Evolutionary conservation across 2,113 vertebrate species (phyloP), one percentile per base, ranked within the genome.

Genomic region (Vicugna pacos): DNA sequence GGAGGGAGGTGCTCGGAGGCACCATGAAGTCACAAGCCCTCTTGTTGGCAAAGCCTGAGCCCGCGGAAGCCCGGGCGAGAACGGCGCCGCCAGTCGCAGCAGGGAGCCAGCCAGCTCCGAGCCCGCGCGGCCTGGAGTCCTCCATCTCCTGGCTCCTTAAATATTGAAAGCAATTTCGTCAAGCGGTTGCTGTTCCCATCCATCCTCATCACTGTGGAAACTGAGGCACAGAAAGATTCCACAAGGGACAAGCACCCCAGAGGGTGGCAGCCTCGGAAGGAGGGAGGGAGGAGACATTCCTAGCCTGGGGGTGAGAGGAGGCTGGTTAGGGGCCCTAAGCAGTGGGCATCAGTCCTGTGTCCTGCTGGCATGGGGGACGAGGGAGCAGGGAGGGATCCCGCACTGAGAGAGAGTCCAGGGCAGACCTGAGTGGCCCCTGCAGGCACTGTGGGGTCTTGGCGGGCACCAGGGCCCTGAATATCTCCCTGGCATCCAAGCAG

Each of bases 91-190:
- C 50, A 54, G n/a, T 4, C 15, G 38, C 0, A 13, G 14, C 58
- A 19, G 69, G n/a, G n/a, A 11, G 48, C 4, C 13, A 26, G 35
- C 62, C 3, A n/a, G 19, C 2, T 48, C 54, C 1, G 12, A 3
- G 46, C 54, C 35, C 20, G 48, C 7, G 0, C 2, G 9, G 16
- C 54, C 48, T 8, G 13, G 1, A 14, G 32, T 3, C 4, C 38
- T 6, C 10, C 13, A 9, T 8, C 72, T 8, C 10, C 4, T 38
- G 20, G 15, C 46, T 50, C 42, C 12, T 12, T 38, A 19, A 42
- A 32, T 3, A 24, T 8, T 67, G 22, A 28, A 24, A 24, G 75
- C 2, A 16, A 42, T 17, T 50, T 24, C 24, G 76, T 4, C 32
- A 38, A 52, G 48, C 32, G 1, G 5, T 26, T 0, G 48, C 26